phyloP scores from a whole-genome alignment of 2,888 invertebrate genomes.

The Cartodere bifasciata region DNA sequence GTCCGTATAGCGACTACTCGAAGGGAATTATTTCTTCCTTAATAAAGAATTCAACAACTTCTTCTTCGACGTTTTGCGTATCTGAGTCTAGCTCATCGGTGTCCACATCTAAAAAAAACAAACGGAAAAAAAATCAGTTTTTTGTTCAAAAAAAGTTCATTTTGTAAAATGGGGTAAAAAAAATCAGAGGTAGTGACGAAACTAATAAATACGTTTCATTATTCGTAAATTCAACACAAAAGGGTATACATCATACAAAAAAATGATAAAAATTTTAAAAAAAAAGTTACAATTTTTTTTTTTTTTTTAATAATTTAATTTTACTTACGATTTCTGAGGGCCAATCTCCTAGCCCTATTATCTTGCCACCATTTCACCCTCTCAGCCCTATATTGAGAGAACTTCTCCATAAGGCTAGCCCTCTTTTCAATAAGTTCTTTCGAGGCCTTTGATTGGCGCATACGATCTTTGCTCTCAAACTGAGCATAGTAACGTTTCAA shows the following conservation, averaged over 20 bases:
- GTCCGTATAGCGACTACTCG: conserved; percentile 43
- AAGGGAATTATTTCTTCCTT: conserved; percentile 82
- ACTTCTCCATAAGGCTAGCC: conserved; percentile 74
- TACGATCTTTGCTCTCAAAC: conserved; percentile 93
- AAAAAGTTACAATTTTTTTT: too few relatives aligned
- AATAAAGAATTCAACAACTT: conserved; percentile 93
- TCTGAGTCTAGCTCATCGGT: conserved; percentile 88
- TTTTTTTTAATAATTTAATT: too few relatives aligned
- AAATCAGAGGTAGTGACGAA: too few relatives aligned
- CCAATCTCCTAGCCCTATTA: conserved; percentile 69
- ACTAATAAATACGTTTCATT: too few relatives aligned
- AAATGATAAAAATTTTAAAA: too few relatives aligned
- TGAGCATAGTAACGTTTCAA: conserved; percentile 93
- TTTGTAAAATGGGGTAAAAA: too few relatives aligned
- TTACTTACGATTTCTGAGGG: conserved; percentile 79
- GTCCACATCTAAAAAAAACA: conserved; percentile 62
- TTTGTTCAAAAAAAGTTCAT: too few relatives aligned
- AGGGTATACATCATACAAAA: too few relatives aligned
- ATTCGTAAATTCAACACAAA: too few relatives aligned
- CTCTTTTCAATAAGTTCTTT: conserved; percentile 92
- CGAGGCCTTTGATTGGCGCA: conserved; percentile 82
- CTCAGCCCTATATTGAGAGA: conserved; percentile 67
- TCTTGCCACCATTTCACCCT: conserved; percentile 62
- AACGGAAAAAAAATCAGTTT: too few relatives aligned
- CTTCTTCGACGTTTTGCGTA: conserved; percentile 79